phyloP scores from a whole-genome alignment of 2,888 invertebrate species.

The Tetropium fuscum region DNA sequence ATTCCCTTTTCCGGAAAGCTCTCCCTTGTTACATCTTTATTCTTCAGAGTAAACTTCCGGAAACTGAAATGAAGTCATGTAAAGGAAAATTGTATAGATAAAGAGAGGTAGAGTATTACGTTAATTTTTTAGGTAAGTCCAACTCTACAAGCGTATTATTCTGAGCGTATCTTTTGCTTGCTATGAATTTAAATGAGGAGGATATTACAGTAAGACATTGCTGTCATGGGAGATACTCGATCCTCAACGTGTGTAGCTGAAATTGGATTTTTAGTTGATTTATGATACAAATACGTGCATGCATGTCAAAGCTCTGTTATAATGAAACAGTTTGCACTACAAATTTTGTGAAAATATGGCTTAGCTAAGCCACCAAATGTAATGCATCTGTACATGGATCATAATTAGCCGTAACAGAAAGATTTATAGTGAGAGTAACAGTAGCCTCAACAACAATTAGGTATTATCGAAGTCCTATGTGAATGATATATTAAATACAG shows the following conservation, averaged over 20 bases:
- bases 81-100: conserved; percentile 25
- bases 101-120: conserved; percentile 27
- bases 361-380: conserved; percentile 17
- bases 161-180: conserved; percentile 25
- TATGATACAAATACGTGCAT: conserved; percentile 50
- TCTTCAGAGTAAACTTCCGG: conserved; percentile 11
- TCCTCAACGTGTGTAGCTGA: conserved; percentile 46
- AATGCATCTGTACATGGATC: conserved; percentile 6
- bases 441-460: conserved; percentile 19
- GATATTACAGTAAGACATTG: conserved; percentile 47
- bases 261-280: conserved; percentile 50
- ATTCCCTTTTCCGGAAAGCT: conserved; percentile 21
- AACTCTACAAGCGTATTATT: conserved; percentile 29
- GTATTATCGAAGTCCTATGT: too few relatives aligned
- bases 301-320: conserved; percentile 43
- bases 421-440: conserved; percentile 16
- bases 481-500: too few relatives aligned
- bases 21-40: conserved; percentile 20
- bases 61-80: conserved; percentile 26
- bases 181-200: conserved; percentile 49
- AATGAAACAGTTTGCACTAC: conserved; percentile 41
- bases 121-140: conserved; percentile 29
- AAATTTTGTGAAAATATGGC: conserved; percentile 26
- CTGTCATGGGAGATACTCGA: conserved; percentile 44
- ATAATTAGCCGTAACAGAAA: conserved; percentile 7